Conservation (phyloP, 2,888 invertebrate genomes). For the Oeneis ivallda region DNA sequence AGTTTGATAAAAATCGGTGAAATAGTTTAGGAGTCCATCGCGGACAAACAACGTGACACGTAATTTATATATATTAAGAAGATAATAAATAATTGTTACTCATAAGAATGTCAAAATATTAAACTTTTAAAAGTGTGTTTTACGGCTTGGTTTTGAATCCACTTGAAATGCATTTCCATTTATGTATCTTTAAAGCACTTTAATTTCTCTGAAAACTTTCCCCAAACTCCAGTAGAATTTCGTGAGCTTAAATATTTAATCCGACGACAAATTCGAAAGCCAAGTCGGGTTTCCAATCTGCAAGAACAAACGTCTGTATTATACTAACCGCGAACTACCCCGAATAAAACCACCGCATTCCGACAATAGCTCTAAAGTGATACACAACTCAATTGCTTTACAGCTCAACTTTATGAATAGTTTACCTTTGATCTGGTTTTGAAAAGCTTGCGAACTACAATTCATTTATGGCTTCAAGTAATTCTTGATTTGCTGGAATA, state of each 20-base stretch:
- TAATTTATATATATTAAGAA: no score
- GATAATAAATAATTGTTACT: no score
- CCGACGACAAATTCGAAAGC: constrained; percentile 10
- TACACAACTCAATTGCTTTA: constrained; percentile 6
- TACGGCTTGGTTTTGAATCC: neutral
- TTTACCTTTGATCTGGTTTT: constrained; percentile 23
- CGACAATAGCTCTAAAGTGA: constrained; percentile 33
- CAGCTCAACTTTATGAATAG: constrained; percentile 21
- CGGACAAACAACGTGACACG: no score
- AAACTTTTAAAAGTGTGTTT: no score
- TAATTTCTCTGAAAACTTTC: neutral
- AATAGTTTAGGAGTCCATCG: no score
- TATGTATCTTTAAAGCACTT: neutral
- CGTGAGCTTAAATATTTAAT: constrained; percentile 4
- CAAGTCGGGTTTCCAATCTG: constrained; percentile 30
- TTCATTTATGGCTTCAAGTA: neutral
- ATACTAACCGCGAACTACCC: constrained; percentile 18
- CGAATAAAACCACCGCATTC: constrained; percentile 29
- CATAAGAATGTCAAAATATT: no score
- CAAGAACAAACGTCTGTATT: constrained; percentile 32
- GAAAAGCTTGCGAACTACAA: constrained; percentile 9
- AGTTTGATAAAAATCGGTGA: no score
- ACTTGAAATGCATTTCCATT: neutral
- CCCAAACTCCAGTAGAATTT: neutral
- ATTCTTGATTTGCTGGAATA: neutral